Evolutionary conservation across 2,888 invertebrate species (phyloP).

Genomic region (Metellina segmentata): DNA sequence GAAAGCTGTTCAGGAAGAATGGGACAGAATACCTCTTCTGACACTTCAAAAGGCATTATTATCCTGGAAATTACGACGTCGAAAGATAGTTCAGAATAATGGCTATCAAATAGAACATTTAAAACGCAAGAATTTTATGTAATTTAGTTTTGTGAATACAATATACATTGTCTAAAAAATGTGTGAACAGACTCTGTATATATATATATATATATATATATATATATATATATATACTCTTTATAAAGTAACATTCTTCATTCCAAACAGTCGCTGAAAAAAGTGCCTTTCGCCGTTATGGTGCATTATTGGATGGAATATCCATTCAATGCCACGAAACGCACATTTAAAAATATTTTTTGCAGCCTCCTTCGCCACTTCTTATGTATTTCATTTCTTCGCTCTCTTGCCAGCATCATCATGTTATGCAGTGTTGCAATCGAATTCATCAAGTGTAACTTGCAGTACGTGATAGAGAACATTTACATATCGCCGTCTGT

Average conservation of each 20-base stretch:
- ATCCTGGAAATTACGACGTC: too few species aligned
- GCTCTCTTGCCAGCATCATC: neutral
- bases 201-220: neutral
- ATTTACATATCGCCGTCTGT: slow-evolving; percentile 71
- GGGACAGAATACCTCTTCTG: too few species aligned
- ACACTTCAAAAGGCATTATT: too few species aligned
- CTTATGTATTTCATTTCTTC: neutral
- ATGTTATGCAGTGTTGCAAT: slow-evolving; percentile 44
- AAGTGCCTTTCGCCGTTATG: neutral
- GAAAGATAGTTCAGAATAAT: too few species aligned
- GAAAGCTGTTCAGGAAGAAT: too few species aligned
- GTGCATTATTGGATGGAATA: neutral
- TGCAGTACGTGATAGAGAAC: slow-evolving; percentile 53
- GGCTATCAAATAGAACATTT: too few species aligned
- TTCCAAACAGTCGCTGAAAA: neutral
- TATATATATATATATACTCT: neutral
- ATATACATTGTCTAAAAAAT: too few species aligned
- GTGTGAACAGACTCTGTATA: too few species aligned
- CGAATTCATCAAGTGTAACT: slow-evolving; percentile 60
- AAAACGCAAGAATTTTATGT: too few species aligned
- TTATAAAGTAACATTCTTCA: neutral
- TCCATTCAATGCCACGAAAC: neutral
- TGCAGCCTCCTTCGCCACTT: neutral
- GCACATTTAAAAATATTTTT: neutral
- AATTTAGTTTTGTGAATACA: too few species aligned